Evolutionary conservation across 2,113 vertebrate genomes (phyloP), one percentile per base, ranked within the genome.

Genomic region (Hystrix brachyura): DNA sequence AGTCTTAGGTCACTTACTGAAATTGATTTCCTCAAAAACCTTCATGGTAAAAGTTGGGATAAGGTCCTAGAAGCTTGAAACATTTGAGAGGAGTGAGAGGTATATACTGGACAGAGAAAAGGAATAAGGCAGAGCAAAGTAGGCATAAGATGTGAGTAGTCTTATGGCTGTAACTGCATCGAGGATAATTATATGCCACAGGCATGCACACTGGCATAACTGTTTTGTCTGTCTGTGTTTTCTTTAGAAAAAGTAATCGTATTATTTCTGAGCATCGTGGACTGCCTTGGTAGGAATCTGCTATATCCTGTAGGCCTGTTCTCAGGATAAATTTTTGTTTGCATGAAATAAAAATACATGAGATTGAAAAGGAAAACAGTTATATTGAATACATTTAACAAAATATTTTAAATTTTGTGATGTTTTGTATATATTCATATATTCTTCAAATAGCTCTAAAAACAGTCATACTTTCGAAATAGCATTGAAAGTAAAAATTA

Each of bases 21-120:
- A 91, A 55, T 38, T 87, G 86, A 87, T 94, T 84, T 84, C 23
- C 38, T 94, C 76, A 90, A 65, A 43, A 59, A 12, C 11, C 21
- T 82, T 29, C 34, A 48, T 62, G 25, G 64, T 80, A 72, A 80
- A 72, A 79, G 67, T 72, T 90, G 74, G 71, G 74, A 48, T 60
- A 17, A n/a, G 4, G 13, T 69, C 34, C 27, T 83, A 69, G 6
- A 21, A 21, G 23, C 64, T 60, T 87, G 46, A 57, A 87, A 78
- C 0, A 4, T 55, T 43, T 18, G n/a, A 87, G 29, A 64, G 53
- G 60, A 81, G 71, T 90, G 74, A 89, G 69, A 84, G 2, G 2
- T 67, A 23, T 32, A 60, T 46, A 72, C 19, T 69, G 48, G 15
- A n/a, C 5, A 78, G 23, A 65, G 74, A 59, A 78, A 57, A 82